phyloP scores from a whole-genome alignment of 1,140 invertebrate species.

The Drosophila ercepeae region DNA sequence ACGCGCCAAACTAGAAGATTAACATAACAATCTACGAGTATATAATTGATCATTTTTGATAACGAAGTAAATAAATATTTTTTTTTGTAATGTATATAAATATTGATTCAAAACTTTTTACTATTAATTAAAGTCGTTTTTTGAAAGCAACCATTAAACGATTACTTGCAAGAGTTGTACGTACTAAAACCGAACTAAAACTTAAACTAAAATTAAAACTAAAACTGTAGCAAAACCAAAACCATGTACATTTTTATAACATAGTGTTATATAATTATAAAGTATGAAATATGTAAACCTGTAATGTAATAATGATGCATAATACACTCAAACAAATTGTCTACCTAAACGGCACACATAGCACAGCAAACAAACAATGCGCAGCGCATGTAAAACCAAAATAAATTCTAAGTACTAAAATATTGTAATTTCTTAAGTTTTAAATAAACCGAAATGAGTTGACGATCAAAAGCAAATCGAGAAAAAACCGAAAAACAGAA shows the following conservation, averaged over 20 bases:
- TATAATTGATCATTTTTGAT: constrained; percentile 44
- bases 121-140: constrained; percentile 40
- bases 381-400: constrained; percentile 82
- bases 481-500: constrained; percentile 17
- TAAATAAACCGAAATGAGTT: constrained; percentile 75
- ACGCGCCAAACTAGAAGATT: constrained; percentile 80
- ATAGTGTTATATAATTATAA: constrained; percentile 70
- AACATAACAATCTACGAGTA: constrained; percentile 55
- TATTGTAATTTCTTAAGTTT: constrained; percentile 81
- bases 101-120: constrained; percentile 56
- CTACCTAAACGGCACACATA: constrained; percentile 67
- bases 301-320: constrained; percentile 72
- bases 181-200: constrained; percentile 69
- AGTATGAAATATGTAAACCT: constrained; percentile 52
- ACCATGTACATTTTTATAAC: constrained; percentile 74
- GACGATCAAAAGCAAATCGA: constrained; percentile 70
- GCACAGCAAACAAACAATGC: constrained; percentile 66
- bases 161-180: constrained; percentile 68
- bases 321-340: constrained; percentile 80
- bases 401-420: constrained; percentile 77
- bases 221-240: constrained; percentile 76
- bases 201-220: constrained; percentile 46
- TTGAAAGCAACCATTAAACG: constrained; percentile 40
- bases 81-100: constrained; percentile 76
- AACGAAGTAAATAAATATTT: constrained; percentile 51